phyloP scores from a whole-genome alignment of 1,140 invertebrate genomes.

The Sinonovacula constricta region DNA sequence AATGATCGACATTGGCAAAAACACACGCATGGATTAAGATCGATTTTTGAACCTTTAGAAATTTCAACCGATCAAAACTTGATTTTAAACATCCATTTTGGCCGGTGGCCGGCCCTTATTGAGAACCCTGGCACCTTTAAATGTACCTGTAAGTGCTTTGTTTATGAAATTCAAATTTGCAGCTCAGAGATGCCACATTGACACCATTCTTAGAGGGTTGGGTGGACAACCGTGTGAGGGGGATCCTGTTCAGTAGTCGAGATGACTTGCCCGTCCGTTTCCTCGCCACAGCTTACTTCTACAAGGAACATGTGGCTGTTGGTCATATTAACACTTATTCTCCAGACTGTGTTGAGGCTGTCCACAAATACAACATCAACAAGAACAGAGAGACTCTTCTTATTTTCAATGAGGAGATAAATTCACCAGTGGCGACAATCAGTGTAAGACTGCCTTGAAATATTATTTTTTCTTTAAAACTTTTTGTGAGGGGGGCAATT shows the following conservation, averaged over 20 bases:
- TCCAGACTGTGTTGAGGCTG: slow-evolving; percentile 58
- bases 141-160: no score
- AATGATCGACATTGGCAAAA: no score
- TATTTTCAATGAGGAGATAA: slow-evolving; percentile 93
- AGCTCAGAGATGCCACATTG: slow-evolving; percentile 86
- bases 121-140: no score
- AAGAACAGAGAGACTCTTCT: slow-evolving; percentile 88
- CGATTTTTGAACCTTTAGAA: no score
- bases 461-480: no score
- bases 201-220: slow-evolving; percentile 91
- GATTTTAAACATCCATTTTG: no score
- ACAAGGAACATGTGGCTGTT: slow-evolving; percentile 91
- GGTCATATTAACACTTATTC: slow-evolving; percentile 83
- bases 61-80: no score
- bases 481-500: no score
- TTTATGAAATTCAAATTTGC: slow-evolving; percentile 55
- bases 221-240: slow-evolving; percentile 93
- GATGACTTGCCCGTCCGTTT: slow-evolving; percentile 89
- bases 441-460: no score
- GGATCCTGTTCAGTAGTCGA: slow-evolving; percentile 90
- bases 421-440: slow-evolving; percentile 89
- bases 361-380: slow-evolving; percentile 81
- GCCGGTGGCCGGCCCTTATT: no score
- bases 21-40: no score
- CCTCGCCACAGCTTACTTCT: slow-evolving; percentile 92